These are phyloP conservation scores for Hipparchia semele DNA, from an alignment of 2,888 invertebrate genomes.

Conservation along the genomic window DNA sequence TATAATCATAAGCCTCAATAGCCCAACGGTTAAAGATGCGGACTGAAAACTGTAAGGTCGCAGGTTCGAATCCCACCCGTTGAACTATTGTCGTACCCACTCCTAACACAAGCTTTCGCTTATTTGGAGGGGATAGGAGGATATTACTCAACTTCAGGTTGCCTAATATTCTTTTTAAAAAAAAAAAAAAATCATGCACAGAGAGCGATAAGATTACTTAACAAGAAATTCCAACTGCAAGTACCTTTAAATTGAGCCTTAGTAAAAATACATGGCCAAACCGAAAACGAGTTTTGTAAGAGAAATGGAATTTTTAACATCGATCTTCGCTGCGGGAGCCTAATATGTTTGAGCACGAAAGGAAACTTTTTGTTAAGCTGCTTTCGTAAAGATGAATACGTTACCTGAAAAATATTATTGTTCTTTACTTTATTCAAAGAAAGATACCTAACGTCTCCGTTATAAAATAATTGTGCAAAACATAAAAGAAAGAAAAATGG, in stretches of 20 bases:
- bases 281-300: conserved; percentile 8
- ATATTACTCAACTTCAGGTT: no score
- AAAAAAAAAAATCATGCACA: no score
- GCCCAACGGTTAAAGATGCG: no score
- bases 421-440: conserved; percentile 1
- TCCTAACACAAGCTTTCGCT: no score
- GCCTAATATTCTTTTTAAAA: no score
- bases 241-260: background rate
- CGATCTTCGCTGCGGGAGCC: conserved; percentile 5
- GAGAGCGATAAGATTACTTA: no score
- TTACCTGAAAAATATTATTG: conserved; percentile 4
- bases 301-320: conserved; percentile 17
- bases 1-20: no score
- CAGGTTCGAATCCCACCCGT: no score
- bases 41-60: no score
- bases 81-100: no score
- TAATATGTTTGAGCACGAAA: conserved; percentile 14
- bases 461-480: conserved; percentile 12
- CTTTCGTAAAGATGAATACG: conserved; percentile 10
- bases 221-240: background rate
- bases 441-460: background rate
- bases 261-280: background rate
- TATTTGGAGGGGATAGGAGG: no score
- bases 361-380: conserved; percentile 15
- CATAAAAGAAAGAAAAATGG: conserved; percentile 11